phyloP scores from a whole-genome alignment of 2,888 invertebrate species.

The Lobophora halterata region DNA sequence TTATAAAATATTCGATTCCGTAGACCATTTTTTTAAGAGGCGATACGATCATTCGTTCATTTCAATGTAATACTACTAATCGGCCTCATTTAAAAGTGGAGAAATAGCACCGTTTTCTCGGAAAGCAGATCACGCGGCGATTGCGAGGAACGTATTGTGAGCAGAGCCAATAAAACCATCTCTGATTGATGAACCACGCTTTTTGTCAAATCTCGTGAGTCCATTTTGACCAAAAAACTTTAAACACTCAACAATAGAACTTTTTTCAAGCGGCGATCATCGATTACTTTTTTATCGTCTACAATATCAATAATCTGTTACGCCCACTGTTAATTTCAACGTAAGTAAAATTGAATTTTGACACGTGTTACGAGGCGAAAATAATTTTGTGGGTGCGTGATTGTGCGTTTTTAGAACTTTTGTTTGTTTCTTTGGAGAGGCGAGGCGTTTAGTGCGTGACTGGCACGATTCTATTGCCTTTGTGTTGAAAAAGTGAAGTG shows the following conservation, averaged over 20 bases:
- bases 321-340: conserved; percentile 80
- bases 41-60: conserved; percentile 27
- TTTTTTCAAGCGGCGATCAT: conserved; percentile 72
- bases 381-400: conserved; percentile 77
- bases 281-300: conserved; percentile 78
- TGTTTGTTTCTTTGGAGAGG: conserved; percentile 74
- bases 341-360: conserved; percentile 78
- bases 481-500: conserved; percentile 67
- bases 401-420: conserved; percentile 67
- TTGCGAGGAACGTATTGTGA: conserved; percentile 64
- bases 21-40: conserved; percentile 32
- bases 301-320: conserved; percentile 80
- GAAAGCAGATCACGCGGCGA: conserved; percentile 64
- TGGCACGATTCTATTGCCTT: conserved; percentile 73
- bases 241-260: conserved; percentile 70
- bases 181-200: conserved; percentile 75
- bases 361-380: conserved; percentile 79
- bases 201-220: conserved; percentile 66
- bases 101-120: conserved; percentile 63
- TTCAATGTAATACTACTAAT: conserved; percentile 37
- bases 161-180: conserved; percentile 71
- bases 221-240: conserved; percentile 62
- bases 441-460: conserved; percentile 76
- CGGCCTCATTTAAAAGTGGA: conserved; percentile 60
- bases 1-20: conserved; percentile 27